Base-by-base conservation (phyloP, 2,888 invertebrate genomes). In the Pyralis farinalis region DNA sequence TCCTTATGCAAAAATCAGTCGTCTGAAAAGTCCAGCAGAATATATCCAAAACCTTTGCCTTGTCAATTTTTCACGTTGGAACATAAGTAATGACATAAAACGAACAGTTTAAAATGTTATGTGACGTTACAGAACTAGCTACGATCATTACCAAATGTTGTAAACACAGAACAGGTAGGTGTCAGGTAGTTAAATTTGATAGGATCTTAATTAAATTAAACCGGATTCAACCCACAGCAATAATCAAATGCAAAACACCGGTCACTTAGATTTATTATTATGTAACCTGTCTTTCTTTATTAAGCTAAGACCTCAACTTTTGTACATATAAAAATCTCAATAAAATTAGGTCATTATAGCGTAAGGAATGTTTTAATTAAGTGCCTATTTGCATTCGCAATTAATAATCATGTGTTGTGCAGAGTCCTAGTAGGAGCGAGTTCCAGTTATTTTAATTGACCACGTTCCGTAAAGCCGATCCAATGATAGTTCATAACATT, bases 361-460 rank as follows among this genome's bases (percentile, higher is more conserved):
- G 52, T 43, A 49, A 43, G 40, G 45, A 49, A 58, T 52, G 49
- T 61, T 60, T 58, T 58, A 61, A 63, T 58, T 55, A 61, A 62
- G 57, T 56, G 65, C 61, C 58, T 55, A 66, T 69, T 69, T 62
- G 48, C 63, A 67, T 70, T 69, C 56, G 59, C 63, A 63, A 70
- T 61, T 47, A 48, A 58, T 59, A 57, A 61, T 64, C 44, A 43
- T 54, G 43, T 30, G 43, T 46, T 36, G 40, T 51, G 53, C 63
- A 63, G 67, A 75, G 68, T 71, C 62, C 60, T 67, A n/a, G n/a
- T n/a, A 56, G 50, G 48, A 63, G 55, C 72, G 48, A 63, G 63
- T 62, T 70, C 62, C 61, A 71, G 63, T 71, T 64, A 69, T 68
- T 69, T 69, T 71, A 74, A 73, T 70, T 66, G 55, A 57, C 44